Evolutionary conservation across 2,113 vertebrate species (phyloP).

Genomic region (Nothobranchius kuhntae): DNA sequence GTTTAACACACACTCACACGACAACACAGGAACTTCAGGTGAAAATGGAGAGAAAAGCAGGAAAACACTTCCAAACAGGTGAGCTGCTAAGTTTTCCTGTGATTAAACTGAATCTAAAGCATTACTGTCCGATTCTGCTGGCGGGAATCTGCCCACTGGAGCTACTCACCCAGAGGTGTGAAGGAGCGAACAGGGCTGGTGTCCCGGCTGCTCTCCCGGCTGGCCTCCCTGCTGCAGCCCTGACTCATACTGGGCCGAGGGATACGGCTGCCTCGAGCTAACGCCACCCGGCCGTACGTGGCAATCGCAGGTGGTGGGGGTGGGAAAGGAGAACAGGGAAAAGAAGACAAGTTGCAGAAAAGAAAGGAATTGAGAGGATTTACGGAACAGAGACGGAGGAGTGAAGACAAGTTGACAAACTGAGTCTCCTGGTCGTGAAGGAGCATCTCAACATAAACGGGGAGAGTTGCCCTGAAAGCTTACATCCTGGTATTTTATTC

Average conservation of each 20-base stretch:
- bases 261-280: conserved; percentile 95
- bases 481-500: not conserved
- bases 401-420: conserved; percentile 46
- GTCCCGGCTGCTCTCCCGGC: conserved; percentile 98
- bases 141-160: conserved; percentile 19
- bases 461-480: too few relatives aligned
- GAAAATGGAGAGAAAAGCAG: conserved; percentile 31
- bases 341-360: conserved; percentile 52
- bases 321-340: conserved; percentile 47
- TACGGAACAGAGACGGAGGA: conserved; percentile 34
- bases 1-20: conserved; percentile 46
- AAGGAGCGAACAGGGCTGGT: conserved; percentile 96
- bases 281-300: conserved; percentile 62
- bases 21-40: conserved; percentile 19
- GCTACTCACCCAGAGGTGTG: conserved; percentile 92
- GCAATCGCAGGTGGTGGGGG: conserved; percentile 32
- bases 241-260: conserved; percentile 99
- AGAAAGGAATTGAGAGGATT: conserved; percentile 19
- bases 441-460: conserved; percentile 33
- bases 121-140: conserved; percentile 3
- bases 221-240: conserved; percentile 98
- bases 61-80: conserved; percentile 33
- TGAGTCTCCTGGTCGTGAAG: conserved; percentile 15
- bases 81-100: not conserved
- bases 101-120: not conserved